Percentiles rank a stretch among this genome's conserved stretches.
Conservation (phyloP, 2,888 invertebrate genomes). For the Machimus rusticus region DNA sequence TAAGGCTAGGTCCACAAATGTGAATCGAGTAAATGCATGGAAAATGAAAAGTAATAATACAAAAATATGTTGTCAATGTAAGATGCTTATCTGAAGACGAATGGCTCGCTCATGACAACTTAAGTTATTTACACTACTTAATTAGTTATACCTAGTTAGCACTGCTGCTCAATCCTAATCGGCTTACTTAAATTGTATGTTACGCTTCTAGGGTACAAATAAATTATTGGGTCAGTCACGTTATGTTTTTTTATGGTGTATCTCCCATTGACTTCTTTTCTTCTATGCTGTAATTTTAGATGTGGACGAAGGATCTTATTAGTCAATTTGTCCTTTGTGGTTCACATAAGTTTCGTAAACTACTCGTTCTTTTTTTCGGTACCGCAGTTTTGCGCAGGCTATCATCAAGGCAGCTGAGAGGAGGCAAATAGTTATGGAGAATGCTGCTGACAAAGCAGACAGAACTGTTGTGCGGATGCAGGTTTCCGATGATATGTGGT, state of each 20-base stretch:
- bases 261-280: not conserved
- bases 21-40: not conserved
- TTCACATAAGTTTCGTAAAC: conserved; percentile 68
- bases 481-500: conserved; percentile 65
- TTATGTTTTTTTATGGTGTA: conserved; percentile 1
- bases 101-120: not conserved
- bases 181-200: not conserved
- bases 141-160: not conserved
- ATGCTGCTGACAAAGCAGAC: conserved; percentile 73
- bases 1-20: not conserved
- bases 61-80: not conserved
- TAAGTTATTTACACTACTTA: not conserved
- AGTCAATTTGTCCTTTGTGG: conserved; percentile 72
- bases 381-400: conserved; percentile 78
- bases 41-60: not conserved
- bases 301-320: conserved; percentile 46
- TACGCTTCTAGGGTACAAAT: not conserved
- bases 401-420: conserved; percentile 76
- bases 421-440: conserved; percentile 75
- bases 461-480: conserved; percentile 72
- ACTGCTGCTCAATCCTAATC: not conserved
- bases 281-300: not conserved
- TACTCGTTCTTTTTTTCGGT: conserved; percentile 64
- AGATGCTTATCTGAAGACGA: not conserved
- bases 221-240: conserved; percentile 28